Evolutionary conservation across 2,797 vertebrate genomes (phyloP).

Genomic region (Chelonia mydas): DNA sequence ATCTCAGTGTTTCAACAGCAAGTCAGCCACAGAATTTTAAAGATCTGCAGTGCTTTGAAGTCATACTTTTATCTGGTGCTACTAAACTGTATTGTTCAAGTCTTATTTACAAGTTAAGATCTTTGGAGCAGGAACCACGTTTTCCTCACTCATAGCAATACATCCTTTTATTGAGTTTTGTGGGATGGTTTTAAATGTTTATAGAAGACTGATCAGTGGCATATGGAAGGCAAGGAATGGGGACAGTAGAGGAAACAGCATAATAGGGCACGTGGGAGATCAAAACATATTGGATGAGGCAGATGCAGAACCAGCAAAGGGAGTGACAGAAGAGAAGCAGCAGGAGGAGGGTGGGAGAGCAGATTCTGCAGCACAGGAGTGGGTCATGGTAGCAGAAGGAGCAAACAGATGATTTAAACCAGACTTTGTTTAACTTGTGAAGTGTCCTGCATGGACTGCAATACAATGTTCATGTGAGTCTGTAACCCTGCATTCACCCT

Average conservation of each 20-base stretch:
- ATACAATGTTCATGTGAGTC: too few species aligned
- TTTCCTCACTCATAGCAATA: background rate
- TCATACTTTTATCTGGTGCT: background rate
- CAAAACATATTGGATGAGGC: accelerated
- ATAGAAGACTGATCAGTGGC: accelerated
- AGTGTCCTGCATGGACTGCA: background rate
- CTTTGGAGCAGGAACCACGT: background rate
- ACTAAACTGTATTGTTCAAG: background rate
- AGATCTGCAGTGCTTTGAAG: slow-evolving; percentile 20
- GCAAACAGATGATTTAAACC: accelerated
- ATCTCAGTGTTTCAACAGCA: slow-evolving; percentile 64
- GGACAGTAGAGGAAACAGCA: background rate
- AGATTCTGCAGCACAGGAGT: background rate
- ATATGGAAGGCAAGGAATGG: background rate
- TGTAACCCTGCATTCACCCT: too few species aligned
- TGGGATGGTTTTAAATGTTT: background rate
- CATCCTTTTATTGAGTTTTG: too few species aligned
- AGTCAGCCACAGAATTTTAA: slow-evolving; percentile 25
- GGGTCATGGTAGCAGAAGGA: accelerated
- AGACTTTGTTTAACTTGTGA: accelerated
- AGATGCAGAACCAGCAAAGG: accelerated
- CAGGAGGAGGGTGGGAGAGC: background rate
- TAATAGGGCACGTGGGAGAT: accelerated
- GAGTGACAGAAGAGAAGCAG: accelerated
- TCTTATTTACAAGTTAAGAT: background rate